Base-by-base conservation (phyloP, 2,113 vertebrate species). In the Tenrec ecaudatus region DNA sequence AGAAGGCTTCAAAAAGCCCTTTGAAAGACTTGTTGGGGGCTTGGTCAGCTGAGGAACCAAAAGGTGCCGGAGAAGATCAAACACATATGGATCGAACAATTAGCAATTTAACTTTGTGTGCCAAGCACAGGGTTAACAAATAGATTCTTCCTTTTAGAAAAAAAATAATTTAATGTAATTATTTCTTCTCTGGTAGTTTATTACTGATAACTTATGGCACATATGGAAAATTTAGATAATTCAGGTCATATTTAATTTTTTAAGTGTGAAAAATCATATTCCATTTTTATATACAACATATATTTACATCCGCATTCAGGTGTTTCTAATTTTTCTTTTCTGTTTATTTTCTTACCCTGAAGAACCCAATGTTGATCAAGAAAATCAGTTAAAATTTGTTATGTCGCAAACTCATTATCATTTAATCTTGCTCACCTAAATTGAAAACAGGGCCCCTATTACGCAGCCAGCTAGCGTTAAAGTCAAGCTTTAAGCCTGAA, bases 131-230 rank as follows among this genome's bases (percentile, higher is more conserved):
- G 2, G 3, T 88, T 85, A 71, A 75, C 89, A 91, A 60, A 69
- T 6, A 23, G 75, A 84, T 25, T 43, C n/a, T 89, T 76, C 31
- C 85, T 77, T 90, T 71, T 58, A 75, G 78, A 76, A 33, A 69
- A 91, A 85, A 89, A 8, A 31, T 77, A 47, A 2, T n/a, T 62
- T 38, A 84, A 86, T 84, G 40, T 90, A 89, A 82, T 85, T 22
- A 6, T 2, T 85, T 82, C 90, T 12, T 22, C 38, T 90, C 43
- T 68, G 36, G 10, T 79, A 38, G 76, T 33, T 77, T 88, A 8
- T 11, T 4, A 1, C 71, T 84, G 36, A 38, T 76, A 33, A 58
- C 0, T 20, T 64, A 33, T 3, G 4, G 29, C 20, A 29, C 38
- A 5, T n/a, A 19, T 22, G 38, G 17, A 90, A 38, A 23, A 43